Evolutionary conservation across 2,888 invertebrate genomes (phyloP).

Genomic region (Poecilus cupreus): DNA sequence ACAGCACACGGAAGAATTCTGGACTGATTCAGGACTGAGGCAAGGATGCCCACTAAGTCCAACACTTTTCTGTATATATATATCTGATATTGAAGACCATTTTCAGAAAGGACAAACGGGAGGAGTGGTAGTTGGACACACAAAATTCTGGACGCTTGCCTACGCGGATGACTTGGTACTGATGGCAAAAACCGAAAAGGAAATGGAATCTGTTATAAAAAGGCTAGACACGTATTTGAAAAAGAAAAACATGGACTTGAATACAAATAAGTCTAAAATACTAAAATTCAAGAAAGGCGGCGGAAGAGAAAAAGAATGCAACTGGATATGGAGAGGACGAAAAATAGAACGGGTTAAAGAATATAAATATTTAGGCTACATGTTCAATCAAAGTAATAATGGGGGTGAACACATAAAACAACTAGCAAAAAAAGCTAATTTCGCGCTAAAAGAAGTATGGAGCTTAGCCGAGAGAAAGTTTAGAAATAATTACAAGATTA

Average conservation of each 20-base stretch:
- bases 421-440: constrained; percentile 30
- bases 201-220: constrained; percentile 1
- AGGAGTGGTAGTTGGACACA: constrained; percentile 54
- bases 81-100: constrained; percentile 60
- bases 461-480: constrained; percentile 48
- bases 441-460: constrained; percentile 39
- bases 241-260: constrained; percentile 49
- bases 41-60: constrained; percentile 57
- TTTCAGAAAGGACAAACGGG: constrained; percentile 48
- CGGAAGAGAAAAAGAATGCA: constrained; percentile 12
- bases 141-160: constrained; percentile 58
- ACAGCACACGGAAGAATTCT: constrained; percentile 36
- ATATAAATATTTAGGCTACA: constrained; percentile 60
- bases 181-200: constrained; percentile 54
- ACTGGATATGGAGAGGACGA: constrained; percentile 57
- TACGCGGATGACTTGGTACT: constrained; percentile 61
- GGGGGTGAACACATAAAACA: constrained; percentile 11
- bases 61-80: constrained; percentile 41
- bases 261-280: constrained; percentile 57
- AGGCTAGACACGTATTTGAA: constrained; percentile 48
- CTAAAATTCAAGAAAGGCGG: constrained; percentile 60
- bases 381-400: constrained; percentile 19
- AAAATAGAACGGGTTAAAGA: constrained; percentile 57
- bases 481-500: not conserved
- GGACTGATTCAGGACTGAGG: constrained; percentile 36